Conservation (phyloP, 2,797 vertebrate genomes). For the Rhincodon typus region DNA sequence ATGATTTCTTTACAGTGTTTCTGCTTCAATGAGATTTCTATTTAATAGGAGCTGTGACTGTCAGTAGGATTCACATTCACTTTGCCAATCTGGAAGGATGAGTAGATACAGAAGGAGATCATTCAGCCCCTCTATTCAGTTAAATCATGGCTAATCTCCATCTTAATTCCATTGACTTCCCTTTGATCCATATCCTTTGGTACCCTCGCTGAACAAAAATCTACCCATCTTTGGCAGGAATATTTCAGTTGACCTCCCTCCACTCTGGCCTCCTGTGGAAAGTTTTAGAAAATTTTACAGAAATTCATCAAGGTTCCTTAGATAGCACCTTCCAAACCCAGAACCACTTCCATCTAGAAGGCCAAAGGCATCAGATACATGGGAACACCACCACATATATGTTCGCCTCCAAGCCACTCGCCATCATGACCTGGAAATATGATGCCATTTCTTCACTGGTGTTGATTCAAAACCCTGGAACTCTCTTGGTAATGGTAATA, state of each 20-base stretch:
- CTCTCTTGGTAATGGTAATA: too few species aligned
- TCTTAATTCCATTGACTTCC: neutral
- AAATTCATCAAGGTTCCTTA: too few species aligned
- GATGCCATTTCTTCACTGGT: too few species aligned
- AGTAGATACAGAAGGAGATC: neutral
- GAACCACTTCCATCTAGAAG: too few species aligned
- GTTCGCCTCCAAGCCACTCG: too few species aligned
- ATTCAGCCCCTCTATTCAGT: neutral
- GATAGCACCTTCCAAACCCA: too few species aligned
- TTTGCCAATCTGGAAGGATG: neutral
- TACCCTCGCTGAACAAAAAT: neutral
- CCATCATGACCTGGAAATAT: too few species aligned
- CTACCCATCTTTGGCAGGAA: neutral
- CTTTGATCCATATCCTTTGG: neutral
- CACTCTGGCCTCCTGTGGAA: neutral
- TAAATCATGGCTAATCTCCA: neutral
- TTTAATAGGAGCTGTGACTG: neutral
- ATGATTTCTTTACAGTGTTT: neutral
- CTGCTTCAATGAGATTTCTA: neutral
- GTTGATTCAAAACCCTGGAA: too few species aligned
- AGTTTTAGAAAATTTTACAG: neutral
- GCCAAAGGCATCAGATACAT: too few species aligned
- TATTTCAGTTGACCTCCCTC: neutral
- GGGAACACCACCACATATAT: too few species aligned
- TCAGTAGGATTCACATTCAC: neutral